A percentile compares a stretch with the other conserved stretches of the same genome.
Evolutionary conservation across 2,797 vertebrate genomes (phyloP).

Genomic region (Sebastes steindachneri): DNA sequence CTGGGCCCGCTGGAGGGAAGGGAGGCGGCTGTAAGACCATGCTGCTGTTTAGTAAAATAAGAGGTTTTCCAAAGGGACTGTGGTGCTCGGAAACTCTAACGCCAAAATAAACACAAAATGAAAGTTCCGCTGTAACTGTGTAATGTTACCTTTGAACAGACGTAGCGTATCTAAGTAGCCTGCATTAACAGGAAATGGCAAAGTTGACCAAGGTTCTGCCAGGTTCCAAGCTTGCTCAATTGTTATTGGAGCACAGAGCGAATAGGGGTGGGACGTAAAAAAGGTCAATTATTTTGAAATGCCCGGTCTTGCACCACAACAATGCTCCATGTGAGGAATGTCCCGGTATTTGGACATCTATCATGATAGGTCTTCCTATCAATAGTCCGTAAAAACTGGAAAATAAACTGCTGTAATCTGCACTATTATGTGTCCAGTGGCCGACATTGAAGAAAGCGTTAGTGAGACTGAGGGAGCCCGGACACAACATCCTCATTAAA

Average conservation of each 20-base stretch:
- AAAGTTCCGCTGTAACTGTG: too few relatives aligned
- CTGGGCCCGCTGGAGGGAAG: too few relatives aligned
- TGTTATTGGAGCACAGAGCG: background rate
- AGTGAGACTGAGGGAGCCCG: constrained; percentile 22
- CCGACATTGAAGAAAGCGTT: constrained; percentile 12
- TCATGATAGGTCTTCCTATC: background rate
- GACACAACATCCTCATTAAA: constrained; percentile 61
- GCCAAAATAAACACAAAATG: too few relatives aligned
- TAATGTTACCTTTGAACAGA: too few relatives aligned
- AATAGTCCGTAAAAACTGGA: background rate
- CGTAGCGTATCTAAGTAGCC: background rate
- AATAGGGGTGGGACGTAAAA: background rate
- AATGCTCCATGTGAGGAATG: background rate
- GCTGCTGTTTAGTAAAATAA: too few relatives aligned
- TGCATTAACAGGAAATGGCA: background rate
- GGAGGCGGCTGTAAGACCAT: too few relatives aligned
- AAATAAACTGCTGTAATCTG: constrained; percentile 28
- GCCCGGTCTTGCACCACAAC: background rate
- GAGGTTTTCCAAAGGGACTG: too few relatives aligned
- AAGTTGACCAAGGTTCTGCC: background rate
- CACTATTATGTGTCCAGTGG: constrained; percentile 11
- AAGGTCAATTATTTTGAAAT: background rate
- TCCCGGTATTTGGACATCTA: background rate
- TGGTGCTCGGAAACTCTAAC: too few relatives aligned
- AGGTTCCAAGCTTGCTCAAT: background rate